These are phyloP conservation scores for Elgaria multicarinata DNA, from an alignment of 2,113 vertebrate species.

Conservation along the genomic window DNA sequence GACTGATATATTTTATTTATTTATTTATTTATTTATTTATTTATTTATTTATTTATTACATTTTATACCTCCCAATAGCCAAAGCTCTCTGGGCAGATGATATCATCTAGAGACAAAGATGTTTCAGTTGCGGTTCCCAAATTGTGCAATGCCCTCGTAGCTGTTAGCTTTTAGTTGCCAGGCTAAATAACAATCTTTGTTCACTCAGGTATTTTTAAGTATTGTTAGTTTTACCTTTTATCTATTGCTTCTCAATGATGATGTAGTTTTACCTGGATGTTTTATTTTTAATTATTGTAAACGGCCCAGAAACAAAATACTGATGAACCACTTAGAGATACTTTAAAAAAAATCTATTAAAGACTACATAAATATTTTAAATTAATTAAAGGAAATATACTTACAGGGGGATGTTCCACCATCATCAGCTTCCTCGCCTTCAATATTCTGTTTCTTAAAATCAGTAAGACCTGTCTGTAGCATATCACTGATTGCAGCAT, in stretches of 20 bases:
- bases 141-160: not conserved
- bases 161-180: not conserved
- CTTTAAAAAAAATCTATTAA: too few relatives aligned
- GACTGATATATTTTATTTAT: too few relatives aligned
- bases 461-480: slow-evolving; percentile 79
- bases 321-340: too few relatives aligned
- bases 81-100: too few relatives aligned
- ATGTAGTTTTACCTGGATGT: not conserved
- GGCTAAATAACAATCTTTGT: not conserved
- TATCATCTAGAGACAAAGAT: not conserved
- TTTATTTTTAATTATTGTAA: not conserved
- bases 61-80: too few relatives aligned
- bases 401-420: slow-evolving; percentile 71
- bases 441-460: slow-evolving; percentile 73
- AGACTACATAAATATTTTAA: not conserved
- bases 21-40: too few relatives aligned
- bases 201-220: not conserved
- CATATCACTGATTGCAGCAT: slow-evolving; percentile 77
- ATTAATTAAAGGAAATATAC: slow-evolving; percentile 38
- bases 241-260: not conserved
- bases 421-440: slow-evolving; percentile 58
- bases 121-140: not conserved
- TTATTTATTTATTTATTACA: too few relatives aligned
- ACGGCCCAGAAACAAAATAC: not conserved
- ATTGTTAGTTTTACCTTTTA: not conserved